Evolutionary conservation across 2,113 vertebrate species (phyloP).

Genomic region (Myrmophylax atrothorax): DNA sequence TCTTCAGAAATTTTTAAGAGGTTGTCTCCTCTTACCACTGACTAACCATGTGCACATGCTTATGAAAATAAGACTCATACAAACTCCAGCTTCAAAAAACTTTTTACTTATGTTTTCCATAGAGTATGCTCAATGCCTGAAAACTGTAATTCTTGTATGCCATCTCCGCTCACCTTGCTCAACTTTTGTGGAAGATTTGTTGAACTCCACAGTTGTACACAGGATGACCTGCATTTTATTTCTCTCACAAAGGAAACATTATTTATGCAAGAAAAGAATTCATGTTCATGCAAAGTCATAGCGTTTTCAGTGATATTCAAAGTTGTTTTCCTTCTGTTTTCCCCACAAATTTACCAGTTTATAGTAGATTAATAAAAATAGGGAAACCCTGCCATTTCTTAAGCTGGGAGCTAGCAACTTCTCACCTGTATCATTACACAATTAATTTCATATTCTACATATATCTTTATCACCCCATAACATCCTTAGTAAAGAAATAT

Average conservation of each 20-base stretch:
- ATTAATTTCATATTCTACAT: neutral
- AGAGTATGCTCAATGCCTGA: neutral
- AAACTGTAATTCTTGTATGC: neutral
- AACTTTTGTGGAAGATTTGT: neutral
- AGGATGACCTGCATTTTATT: fast-evolving
- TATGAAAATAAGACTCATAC: neutral
- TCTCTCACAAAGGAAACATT: neutral
- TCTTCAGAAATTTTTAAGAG: neutral
- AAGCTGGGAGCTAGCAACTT: neutral
- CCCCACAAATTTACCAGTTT: neutral
- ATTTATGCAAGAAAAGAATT: neutral
- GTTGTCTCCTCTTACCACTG: neutral
- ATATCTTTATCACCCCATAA: neutral
- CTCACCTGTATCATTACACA: neutral
- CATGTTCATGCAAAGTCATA: neutral
- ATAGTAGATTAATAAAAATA: neutral
- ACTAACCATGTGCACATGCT: fast-evolving
- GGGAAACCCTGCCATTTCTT: neutral
- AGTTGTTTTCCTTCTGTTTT: neutral
- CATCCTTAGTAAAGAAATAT: neutral
- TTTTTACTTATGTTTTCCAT: neutral
- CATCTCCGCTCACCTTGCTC: neutral
- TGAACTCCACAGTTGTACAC: neutral
- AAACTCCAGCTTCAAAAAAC: neutral
- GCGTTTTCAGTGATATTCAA: neutral